A percentile compares a stretch with the other conserved stretches of the same genome.
Evolutionary conservation across 2,888 invertebrate genomes (phyloP).

Genomic region (Caenorhabditis uteleia): DNA sequence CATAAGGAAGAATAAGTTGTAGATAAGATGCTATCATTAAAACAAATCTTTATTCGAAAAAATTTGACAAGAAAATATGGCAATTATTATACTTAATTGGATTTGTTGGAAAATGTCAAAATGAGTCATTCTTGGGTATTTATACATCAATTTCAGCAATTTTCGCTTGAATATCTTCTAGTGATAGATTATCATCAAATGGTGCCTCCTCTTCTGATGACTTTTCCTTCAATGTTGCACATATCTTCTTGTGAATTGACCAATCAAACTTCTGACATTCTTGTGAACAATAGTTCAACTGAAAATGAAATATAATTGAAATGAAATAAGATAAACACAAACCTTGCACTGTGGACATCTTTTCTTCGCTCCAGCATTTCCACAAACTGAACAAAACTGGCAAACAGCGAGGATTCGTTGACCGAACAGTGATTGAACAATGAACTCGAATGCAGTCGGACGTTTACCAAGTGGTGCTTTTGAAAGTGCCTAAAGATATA

Average conservation of each 20-base stretch:
- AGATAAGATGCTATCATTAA: too few relatives aligned
- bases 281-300: constrained; percentile 88
- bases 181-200: constrained; percentile 8
- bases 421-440: constrained; percentile 67
- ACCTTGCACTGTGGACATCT: constrained; percentile 91
- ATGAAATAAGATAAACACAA: constrained; percentile 73
- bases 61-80: too few relatives aligned
- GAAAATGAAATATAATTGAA: constrained; percentile 14
- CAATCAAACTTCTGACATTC: constrained; percentile 88
- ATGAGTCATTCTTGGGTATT: background rate
- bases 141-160: constrained; percentile 32
- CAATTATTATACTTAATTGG: too few relatives aligned
- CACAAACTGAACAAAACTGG: constrained; percentile 83
- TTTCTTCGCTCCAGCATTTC: constrained; percentile 86
- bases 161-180: constrained; percentile 40
- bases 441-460: constrained; percentile 58
- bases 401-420: constrained; percentile 70
- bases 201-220: background rate
- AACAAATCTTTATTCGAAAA: too few relatives aligned
- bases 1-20: too few relatives aligned
- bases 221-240: constrained; percentile 31
- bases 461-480: constrained; percentile 48
- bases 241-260: constrained; percentile 72
- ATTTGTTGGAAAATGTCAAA: too few relatives aligned
- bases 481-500: constrained; percentile 36